These are phyloP conservation scores for Periophthalmus magnuspinnatus DNA, from an alignment of 2,797 vertebrate species.

Conservation along the genomic window DNA sequence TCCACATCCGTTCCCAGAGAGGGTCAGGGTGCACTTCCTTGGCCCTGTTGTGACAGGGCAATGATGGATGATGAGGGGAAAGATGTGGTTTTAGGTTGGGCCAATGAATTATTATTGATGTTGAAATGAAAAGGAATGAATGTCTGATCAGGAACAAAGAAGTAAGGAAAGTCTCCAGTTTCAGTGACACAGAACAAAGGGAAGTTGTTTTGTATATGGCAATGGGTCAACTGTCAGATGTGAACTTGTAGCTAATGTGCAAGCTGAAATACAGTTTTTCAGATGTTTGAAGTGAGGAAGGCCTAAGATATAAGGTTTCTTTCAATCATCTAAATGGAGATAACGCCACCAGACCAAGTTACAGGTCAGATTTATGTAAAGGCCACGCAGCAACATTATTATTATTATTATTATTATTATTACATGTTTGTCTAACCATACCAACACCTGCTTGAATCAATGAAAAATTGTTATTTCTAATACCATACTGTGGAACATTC, in stretches of 20 bases:
- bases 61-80: slow-evolving; percentile 58
- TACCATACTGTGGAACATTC: neutral
- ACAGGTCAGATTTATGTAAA: too few species aligned
- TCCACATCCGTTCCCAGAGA: slow-evolving; percentile 52
- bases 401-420: too few species aligned
- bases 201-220: slow-evolving; percentile 8
- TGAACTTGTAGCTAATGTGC: neutral
- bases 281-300: neutral
- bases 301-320: neutral
- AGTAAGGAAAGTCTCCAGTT: slow-evolving; percentile 11
- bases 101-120: slow-evolving; percentile 39
- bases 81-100: slow-evolving; percentile 34
- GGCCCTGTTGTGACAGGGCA: slow-evolving; percentile 32
- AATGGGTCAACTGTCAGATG: slow-evolving; percentile 11
- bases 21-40: slow-evolving; percentile 38
- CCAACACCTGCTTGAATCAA: too few species aligned
- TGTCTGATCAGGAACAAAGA: slow-evolving; percentile 23
- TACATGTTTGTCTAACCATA: too few species aligned
- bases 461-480: too few species aligned
- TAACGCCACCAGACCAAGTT: too few species aligned
- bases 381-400: too few species aligned
- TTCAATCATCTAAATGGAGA: too few species aligned
- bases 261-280: neutral
- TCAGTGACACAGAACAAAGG: slow-evolving; percentile 18
- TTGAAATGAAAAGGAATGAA: slow-evolving; percentile 33